Conservation (phyloP, 2,888 invertebrate genomes). For the Erynnis tages region DNA sequence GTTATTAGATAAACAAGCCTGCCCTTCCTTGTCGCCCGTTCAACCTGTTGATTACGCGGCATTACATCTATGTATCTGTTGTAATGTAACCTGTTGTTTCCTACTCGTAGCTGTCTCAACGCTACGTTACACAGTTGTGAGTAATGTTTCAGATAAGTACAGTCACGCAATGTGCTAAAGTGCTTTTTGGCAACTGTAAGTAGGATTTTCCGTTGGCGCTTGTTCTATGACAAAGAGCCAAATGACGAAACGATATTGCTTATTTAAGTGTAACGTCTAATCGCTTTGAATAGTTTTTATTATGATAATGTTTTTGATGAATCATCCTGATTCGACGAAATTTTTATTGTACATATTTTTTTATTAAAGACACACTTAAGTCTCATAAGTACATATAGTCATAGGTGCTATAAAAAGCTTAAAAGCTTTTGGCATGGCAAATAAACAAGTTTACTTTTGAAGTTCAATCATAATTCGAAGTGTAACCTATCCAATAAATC, state of each 20-base stretch:
- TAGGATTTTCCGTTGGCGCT: slow-evolving; percentile 12
- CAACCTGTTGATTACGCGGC: slow-evolving; percentile 47
- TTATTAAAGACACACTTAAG: too few species aligned
- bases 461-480: too few species aligned
- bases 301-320: too few species aligned
- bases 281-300: too few species aligned
- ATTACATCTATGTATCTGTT: slow-evolving; percentile 33
- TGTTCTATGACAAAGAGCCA: slow-evolving; percentile 15
- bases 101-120: slow-evolving; percentile 21
- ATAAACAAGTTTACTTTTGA: too few species aligned
- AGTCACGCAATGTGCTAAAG: slow-evolving; percentile 22
- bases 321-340: too few species aligned
- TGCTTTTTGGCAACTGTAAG: slow-evolving; percentile 24
- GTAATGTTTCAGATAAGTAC: slow-evolving; percentile 20
- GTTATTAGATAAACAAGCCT: slow-evolving; percentile 42
- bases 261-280: slow-evolving; percentile 1
- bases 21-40: slow-evolving; percentile 33
- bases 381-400: too few species aligned
- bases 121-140: slow-evolving; percentile 12
- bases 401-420: too few species aligned
- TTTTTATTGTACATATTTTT: too few species aligned
- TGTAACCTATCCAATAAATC: too few species aligned
- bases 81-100: slow-evolving; percentile 25
- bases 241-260: slow-evolving; percentile 11
- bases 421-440: too few species aligned